These are phyloP conservation scores for Cremastinae sp. DNA, from an alignment of 2,888 invertebrate genomes.

Conservation along the genomic window DNA sequence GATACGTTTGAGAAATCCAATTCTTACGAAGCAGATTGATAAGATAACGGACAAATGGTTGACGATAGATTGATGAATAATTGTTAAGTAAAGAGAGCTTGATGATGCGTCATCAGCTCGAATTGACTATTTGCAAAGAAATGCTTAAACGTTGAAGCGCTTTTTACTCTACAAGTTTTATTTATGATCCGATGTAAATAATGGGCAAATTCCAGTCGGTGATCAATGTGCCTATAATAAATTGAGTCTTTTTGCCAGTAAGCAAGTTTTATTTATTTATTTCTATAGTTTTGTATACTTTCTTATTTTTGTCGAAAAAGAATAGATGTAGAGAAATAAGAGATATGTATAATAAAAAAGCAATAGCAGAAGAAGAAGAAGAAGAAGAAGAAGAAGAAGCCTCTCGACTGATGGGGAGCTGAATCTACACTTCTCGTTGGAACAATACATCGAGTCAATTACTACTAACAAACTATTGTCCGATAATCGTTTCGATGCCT, in stretches of 20 bases:
- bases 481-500: conserved; percentile 75
- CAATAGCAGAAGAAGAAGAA: conserved; percentile 20
- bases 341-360: too few species aligned
- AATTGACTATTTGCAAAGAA: background rate
- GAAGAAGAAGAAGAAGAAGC: conserved; percentile 28
- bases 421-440: conserved; percentile 76
- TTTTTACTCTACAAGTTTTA: conserved; percentile 10
- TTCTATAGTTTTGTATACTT: background rate
- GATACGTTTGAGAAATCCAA: conserved; percentile 92
- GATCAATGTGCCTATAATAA: conserved; percentile 71
- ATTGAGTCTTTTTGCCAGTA: conserved; percentile 35
- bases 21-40: conserved; percentile 93
- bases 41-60: conserved; percentile 96
- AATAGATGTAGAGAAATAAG: conserved; percentile 1
- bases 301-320: background rate
- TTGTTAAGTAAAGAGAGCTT: conserved; percentile 1
- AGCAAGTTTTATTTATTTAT: background rate
- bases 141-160: conserved; percentile 1
- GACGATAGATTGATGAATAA: conserved; percentile 86
- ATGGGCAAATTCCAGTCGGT: conserved; percentile 77
- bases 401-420: conserved; percentile 71
- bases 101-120: background rate
- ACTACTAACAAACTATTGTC: conserved; percentile 80
- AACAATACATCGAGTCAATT: conserved; percentile 79
- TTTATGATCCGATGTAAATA: conserved; percentile 53